phyloP scores from a whole-genome alignment of 2,113 vertebrate species.

The Columba livia region DNA sequence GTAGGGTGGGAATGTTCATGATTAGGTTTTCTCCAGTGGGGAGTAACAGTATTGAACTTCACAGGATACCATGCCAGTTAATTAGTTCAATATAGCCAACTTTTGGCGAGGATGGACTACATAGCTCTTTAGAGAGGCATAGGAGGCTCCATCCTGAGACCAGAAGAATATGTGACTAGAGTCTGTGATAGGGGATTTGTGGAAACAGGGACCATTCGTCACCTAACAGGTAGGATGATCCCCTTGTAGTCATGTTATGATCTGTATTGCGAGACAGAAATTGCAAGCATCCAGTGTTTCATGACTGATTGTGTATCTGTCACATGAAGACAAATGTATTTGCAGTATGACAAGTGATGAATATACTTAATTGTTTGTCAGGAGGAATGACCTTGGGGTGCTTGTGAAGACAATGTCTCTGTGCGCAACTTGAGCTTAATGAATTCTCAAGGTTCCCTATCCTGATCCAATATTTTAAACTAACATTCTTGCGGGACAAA shows the following conservation, averaged over 20 bases:
- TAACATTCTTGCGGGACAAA: background rate
- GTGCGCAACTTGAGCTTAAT: background rate
- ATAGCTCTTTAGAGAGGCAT: background rate
- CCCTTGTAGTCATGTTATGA: background rate
- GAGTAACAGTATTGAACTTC: background rate
- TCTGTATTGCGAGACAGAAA: background rate
- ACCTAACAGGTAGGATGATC: background rate
- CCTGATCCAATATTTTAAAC: background rate
- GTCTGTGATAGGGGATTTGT: fast-evolving
- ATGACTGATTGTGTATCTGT: background rate
- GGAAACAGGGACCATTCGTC: background rate
- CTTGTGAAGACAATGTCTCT: background rate
- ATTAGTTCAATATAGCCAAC: background rate
- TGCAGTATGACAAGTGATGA: background rate
- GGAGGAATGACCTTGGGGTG: background rate
- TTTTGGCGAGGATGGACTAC: background rate
- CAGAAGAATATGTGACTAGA: background rate
- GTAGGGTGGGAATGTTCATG: background rate
- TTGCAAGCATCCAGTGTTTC: background rate
- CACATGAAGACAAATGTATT: background rate
- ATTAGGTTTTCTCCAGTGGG: background rate
- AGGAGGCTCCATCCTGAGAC: background rate
- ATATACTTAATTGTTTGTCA: background rate
- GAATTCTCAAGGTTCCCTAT: background rate
- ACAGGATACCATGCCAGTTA: background rate